phyloP scores from a whole-genome alignment of 2,888 invertebrate species.

The Xestia sexstrigata region DNA sequence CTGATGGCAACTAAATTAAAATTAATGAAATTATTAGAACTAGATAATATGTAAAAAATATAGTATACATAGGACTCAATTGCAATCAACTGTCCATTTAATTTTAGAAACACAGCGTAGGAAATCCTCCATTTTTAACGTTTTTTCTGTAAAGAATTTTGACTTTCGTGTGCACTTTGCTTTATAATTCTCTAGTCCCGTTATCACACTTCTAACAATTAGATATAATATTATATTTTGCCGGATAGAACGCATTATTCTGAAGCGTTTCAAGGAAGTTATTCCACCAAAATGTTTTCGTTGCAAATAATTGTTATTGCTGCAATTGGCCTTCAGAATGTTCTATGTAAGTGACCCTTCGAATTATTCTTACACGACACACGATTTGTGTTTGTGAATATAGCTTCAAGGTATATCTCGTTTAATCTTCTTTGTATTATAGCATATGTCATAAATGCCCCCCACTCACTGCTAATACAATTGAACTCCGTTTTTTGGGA shows the following conservation, averaged over 20 bases:
- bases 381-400: not conserved
- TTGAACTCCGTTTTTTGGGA: too few relatives aligned
- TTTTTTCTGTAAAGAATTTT: not conserved
- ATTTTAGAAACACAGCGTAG: too few relatives aligned
- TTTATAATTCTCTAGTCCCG: slow-evolving; percentile 20
- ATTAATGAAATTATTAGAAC: not conserved
- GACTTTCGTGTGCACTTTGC: not conserved
- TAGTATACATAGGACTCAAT: not conserved
- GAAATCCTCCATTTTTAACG: not conserved
- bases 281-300: slow-evolving; percentile 28
- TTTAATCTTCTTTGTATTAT: too few relatives aligned
- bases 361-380: not conserved
- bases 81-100: not conserved
- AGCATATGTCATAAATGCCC: too few relatives aligned
- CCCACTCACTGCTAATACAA: too few relatives aligned
- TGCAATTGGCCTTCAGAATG: slow-evolving; percentile 25
- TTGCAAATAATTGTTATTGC: slow-evolving; percentile 26
- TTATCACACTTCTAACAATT: slow-evolving; percentile 7
- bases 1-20: not conserved
- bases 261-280: slow-evolving; percentile 11
- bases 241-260: slow-evolving; percentile 11
- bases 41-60: not conserved
- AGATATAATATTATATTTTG: slow-evolving; percentile 32
- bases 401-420: too few relatives aligned
- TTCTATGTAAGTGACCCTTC: slow-evolving; percentile 30